These are phyloP conservation scores for Ailuropoda melanoleuca DNA, from an alignment of 2,113 vertebrate genomes.

Conservation along the genomic window DNA sequence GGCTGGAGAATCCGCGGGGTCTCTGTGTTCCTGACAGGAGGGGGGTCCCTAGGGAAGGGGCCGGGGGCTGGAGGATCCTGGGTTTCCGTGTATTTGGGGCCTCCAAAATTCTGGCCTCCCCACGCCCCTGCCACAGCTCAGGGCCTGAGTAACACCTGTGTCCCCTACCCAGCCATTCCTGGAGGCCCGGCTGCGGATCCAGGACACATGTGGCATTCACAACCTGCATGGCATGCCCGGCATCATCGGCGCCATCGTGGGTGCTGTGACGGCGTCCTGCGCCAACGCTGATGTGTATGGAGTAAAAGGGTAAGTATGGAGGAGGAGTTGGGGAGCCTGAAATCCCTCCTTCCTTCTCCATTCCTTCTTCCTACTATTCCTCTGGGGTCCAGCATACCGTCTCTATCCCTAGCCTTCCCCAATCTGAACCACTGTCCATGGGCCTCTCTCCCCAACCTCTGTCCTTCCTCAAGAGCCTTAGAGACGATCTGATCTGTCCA, in stretches of 20 bases:
- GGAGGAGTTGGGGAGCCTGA: fast-evolving
- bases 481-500: not conserved
- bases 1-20: too few species aligned
- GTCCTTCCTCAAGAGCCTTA: not conserved
- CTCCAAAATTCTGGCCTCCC: not conserved
- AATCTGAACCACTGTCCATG: not conserved
- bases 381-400: too few species aligned
- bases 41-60: not conserved
- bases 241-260: conserved; percentile 92
- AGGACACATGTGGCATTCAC: conserved; percentile 96
- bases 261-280: conserved; percentile 90
- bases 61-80: not conserved
- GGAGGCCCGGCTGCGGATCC: conserved; percentile 90
- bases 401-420: not conserved
- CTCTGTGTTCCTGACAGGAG: not conserved
- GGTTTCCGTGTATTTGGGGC: not conserved
- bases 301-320: conserved; percentile 85
- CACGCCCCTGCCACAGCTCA: not conserved
- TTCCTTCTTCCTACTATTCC: not conserved
- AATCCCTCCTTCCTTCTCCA: not conserved
- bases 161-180: conserved; percentile 89
- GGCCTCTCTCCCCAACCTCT: not conserved
- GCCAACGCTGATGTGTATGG: conserved; percentile 87
- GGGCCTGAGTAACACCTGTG: not conserved
- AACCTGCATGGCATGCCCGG: conserved; percentile 96